These are phyloP conservation scores for Meiosimyza platycephala DNA, from an alignment of 2,888 invertebrate species.

Conservation along the genomic window DNA sequence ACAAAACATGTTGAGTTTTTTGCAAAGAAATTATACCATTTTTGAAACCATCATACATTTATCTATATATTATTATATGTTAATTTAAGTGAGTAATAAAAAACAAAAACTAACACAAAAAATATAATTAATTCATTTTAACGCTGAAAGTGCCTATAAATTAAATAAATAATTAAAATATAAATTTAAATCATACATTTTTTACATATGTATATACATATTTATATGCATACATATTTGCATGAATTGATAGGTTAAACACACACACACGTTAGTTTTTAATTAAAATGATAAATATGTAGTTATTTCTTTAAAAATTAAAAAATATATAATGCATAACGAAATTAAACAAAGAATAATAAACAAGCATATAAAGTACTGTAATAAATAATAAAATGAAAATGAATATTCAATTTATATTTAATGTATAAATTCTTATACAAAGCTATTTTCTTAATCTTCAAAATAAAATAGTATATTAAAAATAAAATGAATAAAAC, in stretches of 20 bases:
- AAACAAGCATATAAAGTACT: too few species aligned
- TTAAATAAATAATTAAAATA: slow-evolving; percentile 19
- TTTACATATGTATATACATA: slow-evolving; percentile 18
- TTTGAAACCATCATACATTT: too few species aligned
- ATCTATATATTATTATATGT: too few species aligned
- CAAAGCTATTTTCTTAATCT: slow-evolving; percentile 29
- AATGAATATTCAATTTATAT: slow-evolving; percentile 20
- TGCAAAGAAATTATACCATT: too few species aligned
- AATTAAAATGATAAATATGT: too few species aligned
- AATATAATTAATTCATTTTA: slow-evolving; percentile 28
- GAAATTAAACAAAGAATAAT: too few species aligned
- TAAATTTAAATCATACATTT: slow-evolving; percentile 2
- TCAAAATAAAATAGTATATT: slow-evolving; percentile 10
- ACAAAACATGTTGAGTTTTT: too few species aligned
- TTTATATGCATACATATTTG: slow-evolving; percentile 14
- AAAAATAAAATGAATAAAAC: slow-evolving; percentile 18
- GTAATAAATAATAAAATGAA: too few species aligned
- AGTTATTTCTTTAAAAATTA: too few species aligned
- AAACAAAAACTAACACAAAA: slow-evolving; percentile 21
- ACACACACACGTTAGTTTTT: too few species aligned
- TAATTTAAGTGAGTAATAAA: slow-evolving; percentile 9
- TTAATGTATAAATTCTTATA: slow-evolving; percentile 12
- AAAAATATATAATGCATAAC: too few species aligned
- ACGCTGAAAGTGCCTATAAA: slow-evolving; percentile 35
- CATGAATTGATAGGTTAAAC: too few species aligned